Conservation (phyloP, 1,140 invertebrate genomes). For the Neodiprion fabricii region DNA sequence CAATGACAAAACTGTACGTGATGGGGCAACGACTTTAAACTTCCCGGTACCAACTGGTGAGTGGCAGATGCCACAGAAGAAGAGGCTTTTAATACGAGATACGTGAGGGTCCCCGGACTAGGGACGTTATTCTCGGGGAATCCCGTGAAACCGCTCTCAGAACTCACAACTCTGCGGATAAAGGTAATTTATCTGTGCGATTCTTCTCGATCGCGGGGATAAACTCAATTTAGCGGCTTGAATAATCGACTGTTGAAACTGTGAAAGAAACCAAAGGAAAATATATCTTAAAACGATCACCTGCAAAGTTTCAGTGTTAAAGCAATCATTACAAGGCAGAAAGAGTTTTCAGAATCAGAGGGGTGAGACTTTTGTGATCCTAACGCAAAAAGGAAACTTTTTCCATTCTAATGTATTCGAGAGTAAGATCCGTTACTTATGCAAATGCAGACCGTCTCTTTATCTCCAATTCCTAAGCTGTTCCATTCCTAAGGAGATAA, state of each 20-base stretch:
- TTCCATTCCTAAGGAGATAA: background rate
- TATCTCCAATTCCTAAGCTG: background rate
- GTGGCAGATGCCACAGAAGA: background rate
- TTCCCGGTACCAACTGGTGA: background rate
- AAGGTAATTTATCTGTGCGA: too few species aligned
- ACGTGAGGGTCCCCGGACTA: background rate
- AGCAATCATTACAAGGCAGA: background rate
- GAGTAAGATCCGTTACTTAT: background rate
- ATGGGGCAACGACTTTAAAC: background rate
- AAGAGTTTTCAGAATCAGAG: background rate
- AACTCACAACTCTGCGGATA: too few species aligned
- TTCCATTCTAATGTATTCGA: background rate
- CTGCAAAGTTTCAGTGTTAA: background rate
- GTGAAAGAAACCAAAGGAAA: too few species aligned
- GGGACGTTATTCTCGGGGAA: too few species aligned
- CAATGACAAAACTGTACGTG: conserved; percentile 2
- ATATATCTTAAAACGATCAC: too few species aligned
- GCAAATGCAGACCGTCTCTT: background rate
- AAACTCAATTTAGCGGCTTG: too few species aligned
- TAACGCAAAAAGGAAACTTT: background rate
- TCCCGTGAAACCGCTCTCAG: too few species aligned
- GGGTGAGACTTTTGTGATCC: background rate
- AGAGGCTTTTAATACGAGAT: conserved; percentile 1
- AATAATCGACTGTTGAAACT: too few species aligned
- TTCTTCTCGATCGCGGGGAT: too few species aligned